Conservation (phyloP, 2,113 vertebrate genomes). For the Phodopus roborovskii region DNA sequence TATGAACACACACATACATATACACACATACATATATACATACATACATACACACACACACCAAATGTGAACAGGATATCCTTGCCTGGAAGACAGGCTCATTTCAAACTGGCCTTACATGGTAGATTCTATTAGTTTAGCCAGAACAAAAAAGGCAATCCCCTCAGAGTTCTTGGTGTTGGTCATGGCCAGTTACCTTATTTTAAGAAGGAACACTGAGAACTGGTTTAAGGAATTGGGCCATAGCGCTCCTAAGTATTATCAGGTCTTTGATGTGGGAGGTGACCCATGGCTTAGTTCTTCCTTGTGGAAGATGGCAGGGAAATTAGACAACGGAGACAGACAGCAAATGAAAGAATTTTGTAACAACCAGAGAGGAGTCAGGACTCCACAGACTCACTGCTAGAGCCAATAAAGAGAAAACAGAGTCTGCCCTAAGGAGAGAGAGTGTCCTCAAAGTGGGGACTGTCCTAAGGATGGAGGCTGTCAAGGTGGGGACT, state of each 20-base stretch:
- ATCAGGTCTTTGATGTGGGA: neutral
- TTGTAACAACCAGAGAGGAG: neutral
- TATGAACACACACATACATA: neutral
- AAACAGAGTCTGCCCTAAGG: too few relatives aligned
- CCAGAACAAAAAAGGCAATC: neutral
- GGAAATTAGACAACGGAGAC: neutral
- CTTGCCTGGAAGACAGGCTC: neutral
- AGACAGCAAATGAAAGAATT: neutral
- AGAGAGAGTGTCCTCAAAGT: neutral
- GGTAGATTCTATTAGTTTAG: too few relatives aligned
- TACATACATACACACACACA: neutral
- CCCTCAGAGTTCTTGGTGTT: too few relatives aligned
- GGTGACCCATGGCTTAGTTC: too few relatives aligned
- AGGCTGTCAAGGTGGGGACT: neutral
- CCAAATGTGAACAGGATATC: neutral
- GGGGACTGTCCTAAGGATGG: neutral
- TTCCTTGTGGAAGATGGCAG: neutral
- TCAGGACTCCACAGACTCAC: fast-evolving
- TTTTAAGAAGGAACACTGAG: neutral
- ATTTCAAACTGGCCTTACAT: neutral
- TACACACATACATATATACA: neutral
- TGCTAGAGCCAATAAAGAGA: neutral
- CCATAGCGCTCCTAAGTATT: fast-evolving
- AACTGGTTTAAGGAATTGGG: neutral
- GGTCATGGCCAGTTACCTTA: neutral